These are phyloP conservation scores for Phalacrocorax pelagicus DNA, from an alignment of 2,113 vertebrate genomes.

Conservation along the genomic window DNA sequence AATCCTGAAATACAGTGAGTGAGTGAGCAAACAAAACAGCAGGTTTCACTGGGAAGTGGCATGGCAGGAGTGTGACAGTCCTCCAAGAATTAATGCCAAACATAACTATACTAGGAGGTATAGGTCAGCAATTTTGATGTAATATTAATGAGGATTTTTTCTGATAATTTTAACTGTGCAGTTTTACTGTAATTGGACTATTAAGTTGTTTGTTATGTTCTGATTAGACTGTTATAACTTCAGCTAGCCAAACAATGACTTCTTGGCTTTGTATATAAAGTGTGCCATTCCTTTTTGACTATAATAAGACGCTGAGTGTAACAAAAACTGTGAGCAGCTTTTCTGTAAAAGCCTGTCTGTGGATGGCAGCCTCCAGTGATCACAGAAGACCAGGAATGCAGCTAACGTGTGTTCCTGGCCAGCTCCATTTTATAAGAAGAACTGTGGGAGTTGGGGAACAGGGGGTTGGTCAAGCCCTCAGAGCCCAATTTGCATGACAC, in stretches of 20 bases:
- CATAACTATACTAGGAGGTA: neutral
- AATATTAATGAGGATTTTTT: neutral
- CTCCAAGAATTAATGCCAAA: neutral
- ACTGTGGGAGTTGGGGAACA: neutral
- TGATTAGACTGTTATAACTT: neutral
- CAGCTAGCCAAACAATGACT: neutral
- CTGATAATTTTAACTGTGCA: neutral
- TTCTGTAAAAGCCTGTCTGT: neutral
- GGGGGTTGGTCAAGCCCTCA: neutral
- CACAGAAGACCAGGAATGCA: neutral
- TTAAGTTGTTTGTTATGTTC: neutral
- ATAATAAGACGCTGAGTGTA: neutral
- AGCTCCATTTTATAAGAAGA: neutral
- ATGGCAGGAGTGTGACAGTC: neutral
- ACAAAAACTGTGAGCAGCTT: neutral
- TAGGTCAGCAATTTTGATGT: neutral
- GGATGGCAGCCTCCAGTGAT: neutral
- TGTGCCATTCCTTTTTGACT: neutral
- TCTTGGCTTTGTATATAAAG: no score
- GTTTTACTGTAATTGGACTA: neutral
- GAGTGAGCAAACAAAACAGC: neutral
- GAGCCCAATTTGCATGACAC: neutral
- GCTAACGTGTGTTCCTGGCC: neutral
- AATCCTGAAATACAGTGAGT: neutral
- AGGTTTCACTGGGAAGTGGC: neutral